Evolutionary conservation across 2,797 vertebrate species (phyloP), one percentile per base, ranked within the genome.

Genomic region (Hipposideros larvatus): DNA sequence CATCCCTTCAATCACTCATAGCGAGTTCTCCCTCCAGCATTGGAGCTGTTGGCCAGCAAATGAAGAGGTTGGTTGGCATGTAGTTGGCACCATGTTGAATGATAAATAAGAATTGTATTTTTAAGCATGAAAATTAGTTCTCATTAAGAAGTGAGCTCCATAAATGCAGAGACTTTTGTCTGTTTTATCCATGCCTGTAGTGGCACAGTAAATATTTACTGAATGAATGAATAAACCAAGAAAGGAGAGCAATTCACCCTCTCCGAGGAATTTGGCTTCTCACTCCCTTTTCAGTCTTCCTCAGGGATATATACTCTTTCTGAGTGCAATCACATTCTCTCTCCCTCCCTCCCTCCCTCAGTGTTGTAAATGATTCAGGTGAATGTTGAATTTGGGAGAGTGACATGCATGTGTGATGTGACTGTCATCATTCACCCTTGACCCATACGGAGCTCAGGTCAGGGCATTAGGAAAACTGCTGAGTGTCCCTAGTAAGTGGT

Each of bases 221-320:
- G 43, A 87, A 28, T 41, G 74, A 88, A 85, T 5, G 24, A 65
- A 61, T 88, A 88, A 94, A 87, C n/a, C 57, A 78, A 46, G 46
- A 28, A 57, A 57, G 34, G 34, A 7, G n/a, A 78, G 46, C 22
- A 19, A 21, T 4, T 21, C 28, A 55, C 3, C 26, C 18, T n/a
- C 15, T 46, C 34, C 22, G n/a, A 70, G 55, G 2, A 70, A 70
- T 16, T 19, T 21, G 48, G 48, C 63, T 57, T n/a, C 59, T 55
- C 2, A 10, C 57, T 41, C 24, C 37, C 48, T 63, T 66, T 48
- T 34, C 43, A 55, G 41, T 21, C 55, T 84, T 46, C 51, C 21
- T 37, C 83, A 10, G 55, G 28, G 48, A 43, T 34, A 9, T 8
- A 59, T 13, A 43, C 15, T 59, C 43, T 48, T 26, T 59, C 41